A percentile compares a stretch with the other conserved stretches of the same genome.
Conservation (phyloP, 2,113 vertebrate species). For the Ptyas mucosa region DNA sequence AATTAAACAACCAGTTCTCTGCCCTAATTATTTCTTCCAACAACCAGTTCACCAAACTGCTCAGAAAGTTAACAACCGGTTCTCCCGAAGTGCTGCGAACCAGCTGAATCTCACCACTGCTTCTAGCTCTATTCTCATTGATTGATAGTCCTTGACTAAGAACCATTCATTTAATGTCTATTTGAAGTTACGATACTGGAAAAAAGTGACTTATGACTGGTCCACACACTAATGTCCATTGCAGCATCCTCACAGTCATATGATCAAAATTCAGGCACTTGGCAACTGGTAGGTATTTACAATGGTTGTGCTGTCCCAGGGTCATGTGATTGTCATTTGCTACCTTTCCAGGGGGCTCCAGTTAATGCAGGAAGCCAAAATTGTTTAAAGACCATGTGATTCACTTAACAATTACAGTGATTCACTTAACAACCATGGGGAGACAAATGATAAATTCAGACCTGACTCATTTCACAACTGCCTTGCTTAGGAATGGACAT, state of each 20-base stretch:
- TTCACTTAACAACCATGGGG: neutral
- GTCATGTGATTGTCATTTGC: neutral
- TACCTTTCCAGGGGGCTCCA: neutral
- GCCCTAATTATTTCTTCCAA: too few relatives aligned
- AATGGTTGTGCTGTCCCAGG: neutral
- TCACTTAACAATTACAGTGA: neutral
- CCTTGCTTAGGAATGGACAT: neutral
- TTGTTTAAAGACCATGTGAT: neutral
- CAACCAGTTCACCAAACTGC: too few relatives aligned
- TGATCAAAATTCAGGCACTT: neutral
- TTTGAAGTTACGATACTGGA: neutral
- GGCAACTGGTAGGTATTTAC: neutral
- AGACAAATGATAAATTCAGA: neutral
- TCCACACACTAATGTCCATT: neutral
- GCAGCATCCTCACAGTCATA: neutral
- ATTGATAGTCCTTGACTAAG: neutral
- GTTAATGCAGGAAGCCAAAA: neutral
- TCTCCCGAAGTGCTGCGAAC: too few relatives aligned
- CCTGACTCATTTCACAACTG: neutral
- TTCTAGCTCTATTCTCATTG: too few relatives aligned
- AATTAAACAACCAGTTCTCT: too few relatives aligned
- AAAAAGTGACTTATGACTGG: neutral
- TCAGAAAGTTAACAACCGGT: too few relatives aligned
- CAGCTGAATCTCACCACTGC: too few relatives aligned
- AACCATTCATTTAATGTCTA: neutral